phyloP scores from a whole-genome alignment of 2,888 invertebrate genomes.

The Drosophila sordidula region DNA sequence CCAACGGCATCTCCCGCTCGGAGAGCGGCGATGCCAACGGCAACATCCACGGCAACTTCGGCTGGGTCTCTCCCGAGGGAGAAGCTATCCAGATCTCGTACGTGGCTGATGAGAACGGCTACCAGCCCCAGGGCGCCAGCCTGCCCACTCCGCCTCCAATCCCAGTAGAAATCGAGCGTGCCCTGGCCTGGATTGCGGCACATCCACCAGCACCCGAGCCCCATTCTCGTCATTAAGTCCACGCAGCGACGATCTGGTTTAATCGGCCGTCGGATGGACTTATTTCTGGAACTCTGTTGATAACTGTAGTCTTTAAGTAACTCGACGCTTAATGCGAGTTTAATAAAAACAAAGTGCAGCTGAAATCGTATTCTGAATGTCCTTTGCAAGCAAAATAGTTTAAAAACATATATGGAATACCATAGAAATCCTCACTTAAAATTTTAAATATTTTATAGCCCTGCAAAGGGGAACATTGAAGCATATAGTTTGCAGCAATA shows the following conservation, averaged over 20 bases:
- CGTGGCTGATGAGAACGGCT: slow-evolving; percentile 79
- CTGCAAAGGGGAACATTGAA: no score
- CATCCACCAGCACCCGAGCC: slow-evolving; percentile 54
- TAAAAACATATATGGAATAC: no score
- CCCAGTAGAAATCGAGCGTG: slow-evolving; percentile 56
- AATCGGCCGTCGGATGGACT: slow-evolving; percentile 17
- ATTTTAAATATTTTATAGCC: no score
- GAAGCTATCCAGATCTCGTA: slow-evolving; percentile 66
- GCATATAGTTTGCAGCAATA: no score
- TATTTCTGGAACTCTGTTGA: slow-evolving; percentile 3
- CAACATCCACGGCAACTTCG: slow-evolving; percentile 67
- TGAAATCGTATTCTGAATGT: slow-evolving; percentile 1
- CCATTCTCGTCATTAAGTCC: slow-evolving; percentile 7
- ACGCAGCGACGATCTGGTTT: background rate
- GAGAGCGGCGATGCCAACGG: slow-evolving; percentile 70
- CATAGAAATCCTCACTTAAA: no score
- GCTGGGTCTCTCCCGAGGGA: slow-evolving; percentile 76
- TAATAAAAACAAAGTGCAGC: slow-evolving; percentile 29
- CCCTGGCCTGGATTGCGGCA: slow-evolving; percentile 58
- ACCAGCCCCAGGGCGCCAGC: slow-evolving; percentile 62
- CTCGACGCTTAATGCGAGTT: slow-evolving; percentile 8
- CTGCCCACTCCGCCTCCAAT: slow-evolving; percentile 71
- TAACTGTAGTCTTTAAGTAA: slow-evolving; percentile 15
- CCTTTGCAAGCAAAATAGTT: no score
- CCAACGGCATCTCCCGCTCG: slow-evolving; percentile 57